Base-by-base conservation (phyloP, 2,888 invertebrate genomes). In the Ichneumoninae sp. region DNA sequence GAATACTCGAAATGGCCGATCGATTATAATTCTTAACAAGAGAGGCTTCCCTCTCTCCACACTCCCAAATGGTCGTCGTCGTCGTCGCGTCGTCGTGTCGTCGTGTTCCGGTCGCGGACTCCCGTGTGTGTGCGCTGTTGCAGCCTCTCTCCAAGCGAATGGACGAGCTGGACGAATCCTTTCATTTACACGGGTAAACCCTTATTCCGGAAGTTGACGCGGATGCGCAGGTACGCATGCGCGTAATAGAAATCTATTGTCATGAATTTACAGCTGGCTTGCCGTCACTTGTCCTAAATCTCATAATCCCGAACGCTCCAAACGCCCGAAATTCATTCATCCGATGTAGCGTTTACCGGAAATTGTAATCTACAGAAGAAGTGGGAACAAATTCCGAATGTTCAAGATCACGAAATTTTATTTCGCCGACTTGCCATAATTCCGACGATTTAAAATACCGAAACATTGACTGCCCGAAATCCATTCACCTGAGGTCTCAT, bases 161-260 rank as follows among this genome's bases (percentile, higher is more conserved):
- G 13, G 57, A 33, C 65, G 36, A 85, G 33, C 90, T 57, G 26
- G 26, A 33, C 65, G 36, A 85, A 36, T 91, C 91, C 91, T 74
- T 91, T 78, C 73, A 52, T 65, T 71, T 22, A 86, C 87, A 84
- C 83, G 76, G 74, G 91, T 91, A 87, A 88, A 91, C 91, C 91
- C 91, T 89, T 26, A 75, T 73, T 73, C 52, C 85, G 85, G 86
- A 85, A 82, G 81, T 68, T 13, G 52, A n/a, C 16, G 80, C 65
- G 16, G 16, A 44, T 16, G 1, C 30, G 57, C 33, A 22, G 33
- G 13, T 22, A 81, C 76, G 81, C 86, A 87, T 84, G 88, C 89
- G 89, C 81, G 63, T 5, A 16, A 16, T 16, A 33, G 6, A 5
- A 22, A 63, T 33, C 63, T 22, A 26, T 71, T 16, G 57, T 75